phyloP scores from a whole-genome alignment of 2,888 invertebrate genomes.

The Pandemis heparana region DNA sequence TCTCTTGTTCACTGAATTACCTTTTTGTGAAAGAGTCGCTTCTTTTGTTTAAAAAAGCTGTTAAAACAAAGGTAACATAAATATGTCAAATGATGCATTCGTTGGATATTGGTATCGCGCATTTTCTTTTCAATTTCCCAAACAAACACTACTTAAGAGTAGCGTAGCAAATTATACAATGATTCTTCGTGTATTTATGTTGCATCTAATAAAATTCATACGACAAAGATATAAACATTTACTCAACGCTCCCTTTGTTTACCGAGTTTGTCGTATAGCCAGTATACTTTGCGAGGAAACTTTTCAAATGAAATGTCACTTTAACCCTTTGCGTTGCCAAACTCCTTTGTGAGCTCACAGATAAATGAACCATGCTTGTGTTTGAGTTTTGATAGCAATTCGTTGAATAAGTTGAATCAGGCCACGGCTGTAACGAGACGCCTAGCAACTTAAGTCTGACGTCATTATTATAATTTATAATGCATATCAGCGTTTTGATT shows the following conservation, averaged over 20 bases:
- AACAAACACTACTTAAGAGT: not conserved
- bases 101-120: not conserved
- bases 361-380: constrained; percentile 32
- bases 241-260: constrained; percentile 33
- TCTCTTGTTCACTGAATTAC: not conserved
- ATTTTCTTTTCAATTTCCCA: not conserved
- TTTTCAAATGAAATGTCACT: constrained; percentile 41
- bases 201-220: constrained; percentile 32
- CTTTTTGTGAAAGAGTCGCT: not conserved
- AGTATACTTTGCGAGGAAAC: constrained; percentile 34
- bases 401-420: constrained; percentile 20
- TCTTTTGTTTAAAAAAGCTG: not conserved
- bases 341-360: constrained; percentile 35
- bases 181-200: constrained; percentile 15
- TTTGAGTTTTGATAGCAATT: constrained; percentile 31
- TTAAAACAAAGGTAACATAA: not conserved
- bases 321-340: constrained; percentile 33
- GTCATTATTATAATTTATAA: not conserved
- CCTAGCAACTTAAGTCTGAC: not conserved
- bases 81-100: too few species aligned
- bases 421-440: not conserved
- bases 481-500: not conserved
- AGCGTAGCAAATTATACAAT: not conserved
- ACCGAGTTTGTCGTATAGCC: constrained; percentile 33
- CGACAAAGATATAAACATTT: constrained; percentile 32